Conservation (phyloP, 2,888 invertebrate genomes). For the Sesia apiformis region DNA sequence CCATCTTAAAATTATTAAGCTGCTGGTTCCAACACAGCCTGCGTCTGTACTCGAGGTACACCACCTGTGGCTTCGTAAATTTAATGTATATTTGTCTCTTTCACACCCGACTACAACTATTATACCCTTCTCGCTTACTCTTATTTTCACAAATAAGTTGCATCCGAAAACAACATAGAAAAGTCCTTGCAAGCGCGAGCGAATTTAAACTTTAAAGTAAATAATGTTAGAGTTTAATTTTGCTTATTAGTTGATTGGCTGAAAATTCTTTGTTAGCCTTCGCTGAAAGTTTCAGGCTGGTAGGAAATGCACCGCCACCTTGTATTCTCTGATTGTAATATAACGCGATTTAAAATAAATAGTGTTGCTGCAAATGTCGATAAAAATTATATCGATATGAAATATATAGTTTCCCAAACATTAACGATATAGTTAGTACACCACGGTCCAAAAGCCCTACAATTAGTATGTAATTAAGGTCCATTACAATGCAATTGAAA, state of each 20-base stretch:
- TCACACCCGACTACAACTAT: conserved; percentile 22
- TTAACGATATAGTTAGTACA: too few species aligned
- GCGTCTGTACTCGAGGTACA: conserved; percentile 59
- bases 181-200: conserved; percentile 29
- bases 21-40: conserved; percentile 22
- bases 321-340: conserved; percentile 68
- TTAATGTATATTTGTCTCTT: conserved; percentile 54
- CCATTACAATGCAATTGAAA: too few species aligned
- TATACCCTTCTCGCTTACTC: conserved; percentile 39
- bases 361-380: conserved; percentile 24
- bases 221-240: conserved; percentile 22
- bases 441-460: too few species aligned
- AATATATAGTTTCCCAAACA: too few species aligned
- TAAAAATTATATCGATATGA: background rate
- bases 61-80: conserved; percentile 74
- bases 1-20: background rate
- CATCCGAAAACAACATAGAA: conserved; percentile 72
- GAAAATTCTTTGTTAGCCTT: conserved; percentile 50
- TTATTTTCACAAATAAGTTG: conserved; percentile 73
- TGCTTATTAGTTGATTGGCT: conserved; percentile 11
- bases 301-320: conserved; percentile 52
- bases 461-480: too few species aligned
- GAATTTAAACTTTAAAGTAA: conserved; percentile 22
- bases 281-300: conserved; percentile 55
- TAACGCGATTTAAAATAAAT: conserved; percentile 66